phyloP scores from a whole-genome alignment of 2,113 vertebrate genomes.

The Furnarius figulus region DNA sequence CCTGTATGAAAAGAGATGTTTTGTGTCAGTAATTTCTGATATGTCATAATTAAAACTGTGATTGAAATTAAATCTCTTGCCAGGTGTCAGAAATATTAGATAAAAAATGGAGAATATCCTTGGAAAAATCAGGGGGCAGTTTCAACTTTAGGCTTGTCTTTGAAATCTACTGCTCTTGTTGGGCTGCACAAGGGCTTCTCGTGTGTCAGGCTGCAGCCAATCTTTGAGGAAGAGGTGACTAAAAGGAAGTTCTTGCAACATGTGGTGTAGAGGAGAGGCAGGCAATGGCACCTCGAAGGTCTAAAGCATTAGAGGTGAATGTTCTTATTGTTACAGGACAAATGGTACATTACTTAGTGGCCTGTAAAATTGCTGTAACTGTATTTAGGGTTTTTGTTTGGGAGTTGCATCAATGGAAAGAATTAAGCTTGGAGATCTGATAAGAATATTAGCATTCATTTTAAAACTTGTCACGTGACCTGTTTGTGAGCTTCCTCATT shows the following conservation, averaged over 20 bases:
- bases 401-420: neutral
- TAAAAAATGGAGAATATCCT: neutral
- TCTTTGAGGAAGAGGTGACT: constrained; percentile 26
- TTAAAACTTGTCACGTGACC: neutral
- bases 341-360: neutral
- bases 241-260: neutral
- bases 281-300: neutral
- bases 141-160: neutral
- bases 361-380: neutral
- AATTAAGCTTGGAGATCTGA: neutral
- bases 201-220: neutral
- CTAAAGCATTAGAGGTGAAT: neutral
- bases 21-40: neutral
- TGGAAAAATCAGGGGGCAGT: neutral
- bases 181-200: neutral
- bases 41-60: neutral
- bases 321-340: neutral
- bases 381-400: neutral
- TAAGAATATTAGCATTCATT: neutral
- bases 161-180: neutral
- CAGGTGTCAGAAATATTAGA: neutral
- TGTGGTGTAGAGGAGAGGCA: neutral
- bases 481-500: constrained; percentile 49
- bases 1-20: neutral
- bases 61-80: neutral